Evolutionary conservation across 53 echinoderm and acorn worm species (phyloP).

Genomic region (Echinometra lucunter): DNA sequence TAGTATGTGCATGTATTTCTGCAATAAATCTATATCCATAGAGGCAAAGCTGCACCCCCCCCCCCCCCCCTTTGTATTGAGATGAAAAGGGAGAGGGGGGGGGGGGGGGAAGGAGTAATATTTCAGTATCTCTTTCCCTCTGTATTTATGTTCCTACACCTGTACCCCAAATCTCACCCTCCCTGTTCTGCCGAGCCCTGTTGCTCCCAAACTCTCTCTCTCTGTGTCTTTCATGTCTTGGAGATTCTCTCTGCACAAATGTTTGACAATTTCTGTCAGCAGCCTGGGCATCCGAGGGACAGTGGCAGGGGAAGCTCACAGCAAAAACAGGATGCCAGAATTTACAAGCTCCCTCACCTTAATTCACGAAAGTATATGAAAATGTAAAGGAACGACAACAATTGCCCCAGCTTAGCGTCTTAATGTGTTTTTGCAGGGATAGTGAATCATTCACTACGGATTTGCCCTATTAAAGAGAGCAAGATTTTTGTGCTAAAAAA

Average conservation of each 20-base stretch:
- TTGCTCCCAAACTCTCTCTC: neutral
- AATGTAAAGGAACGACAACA: neutral
- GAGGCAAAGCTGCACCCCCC: too few species aligned
- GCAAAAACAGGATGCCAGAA: constrained; percentile 36
- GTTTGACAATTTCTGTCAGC: neutral
- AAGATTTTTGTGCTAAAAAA: neutral
- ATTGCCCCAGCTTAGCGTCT: neutral
- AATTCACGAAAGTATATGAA: neutral
- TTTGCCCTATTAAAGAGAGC: neutral
- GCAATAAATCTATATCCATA: too few species aligned
- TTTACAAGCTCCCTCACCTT: constrained; percentile 6
- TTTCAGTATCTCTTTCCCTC: too few species aligned
- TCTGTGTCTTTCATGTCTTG: constrained; percentile 1
- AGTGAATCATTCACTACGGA: neutral
- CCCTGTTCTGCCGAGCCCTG: neutral
- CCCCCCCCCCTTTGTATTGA: too few species aligned
- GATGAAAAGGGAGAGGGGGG: too few species aligned
- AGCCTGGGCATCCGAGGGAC: neutral
- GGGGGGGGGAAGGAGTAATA: too few species aligned
- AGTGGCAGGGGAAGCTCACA: neutral
- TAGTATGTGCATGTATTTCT: neutral
- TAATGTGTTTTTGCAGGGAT: neutral
- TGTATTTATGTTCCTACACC: too few species aligned
- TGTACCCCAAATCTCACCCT: neutral
- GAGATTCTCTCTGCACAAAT: neutral